Evolutionary conservation across 2,888 invertebrate species (phyloP).

Genomic region (Chrysina gloriosa): DNA sequence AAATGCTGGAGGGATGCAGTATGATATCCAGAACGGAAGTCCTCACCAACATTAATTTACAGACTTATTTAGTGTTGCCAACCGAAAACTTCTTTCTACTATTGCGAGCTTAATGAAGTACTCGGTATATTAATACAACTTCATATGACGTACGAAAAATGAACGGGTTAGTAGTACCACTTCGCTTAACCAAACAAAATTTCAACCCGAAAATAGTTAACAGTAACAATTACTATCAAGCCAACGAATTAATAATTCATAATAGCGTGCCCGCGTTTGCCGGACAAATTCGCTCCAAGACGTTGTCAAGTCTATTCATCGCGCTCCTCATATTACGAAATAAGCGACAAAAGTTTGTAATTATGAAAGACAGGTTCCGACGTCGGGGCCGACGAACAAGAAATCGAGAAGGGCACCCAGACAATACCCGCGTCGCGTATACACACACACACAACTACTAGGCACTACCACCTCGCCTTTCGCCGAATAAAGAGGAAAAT

Average conservation of each 20-base stretch:
- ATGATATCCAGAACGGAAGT: too few species aligned
- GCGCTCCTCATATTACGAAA: slow-evolving; percentile 3
- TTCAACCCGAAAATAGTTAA: too few species aligned
- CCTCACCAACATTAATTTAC: too few species aligned
- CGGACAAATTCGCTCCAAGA: slow-evolving; percentile 14
- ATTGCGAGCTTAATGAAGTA: too few species aligned
- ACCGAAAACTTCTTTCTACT: too few species aligned
- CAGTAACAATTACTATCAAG: too few species aligned
- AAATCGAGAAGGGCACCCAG: slow-evolving; percentile 31
- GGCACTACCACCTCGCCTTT: neutral
- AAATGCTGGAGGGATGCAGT: too few species aligned
- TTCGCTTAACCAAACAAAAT: too few species aligned
- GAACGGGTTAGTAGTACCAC: too few species aligned
- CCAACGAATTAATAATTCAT: slow-evolving; percentile 6
- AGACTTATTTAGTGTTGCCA: too few species aligned
- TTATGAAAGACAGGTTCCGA: slow-evolving; percentile 49
- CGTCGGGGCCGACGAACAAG: slow-evolving; percentile 35
- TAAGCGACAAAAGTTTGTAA: slow-evolving; percentile 46
- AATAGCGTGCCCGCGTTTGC: neutral
- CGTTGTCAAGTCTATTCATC: slow-evolving; percentile 11
- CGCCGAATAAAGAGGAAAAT: slow-evolving; percentile 19
- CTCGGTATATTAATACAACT: too few species aligned
- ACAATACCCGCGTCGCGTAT: slow-evolving; percentile 15
- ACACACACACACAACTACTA: neutral
- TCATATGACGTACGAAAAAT: too few species aligned